These are phyloP conservation scores for Nebria brevicollis DNA, from an alignment of 2,888 invertebrate genomes.

Conservation along the genomic window DNA sequence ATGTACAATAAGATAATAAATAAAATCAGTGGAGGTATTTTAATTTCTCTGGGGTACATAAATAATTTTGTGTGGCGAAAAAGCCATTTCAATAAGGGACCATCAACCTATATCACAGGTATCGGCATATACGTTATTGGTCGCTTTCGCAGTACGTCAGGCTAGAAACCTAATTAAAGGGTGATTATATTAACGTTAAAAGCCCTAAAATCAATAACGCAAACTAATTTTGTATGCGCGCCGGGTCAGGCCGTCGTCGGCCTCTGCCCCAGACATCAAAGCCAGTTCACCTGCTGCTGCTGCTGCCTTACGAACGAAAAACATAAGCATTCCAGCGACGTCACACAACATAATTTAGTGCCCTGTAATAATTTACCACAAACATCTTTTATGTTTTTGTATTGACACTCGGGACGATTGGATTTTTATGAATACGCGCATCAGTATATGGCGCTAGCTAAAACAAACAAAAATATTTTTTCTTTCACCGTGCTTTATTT, in stretches of 20 bases:
- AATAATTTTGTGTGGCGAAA: constrained; percentile 35
- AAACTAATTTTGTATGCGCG: constrained; percentile 39
- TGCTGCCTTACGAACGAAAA: neutral
- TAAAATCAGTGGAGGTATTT: constrained; percentile 30
- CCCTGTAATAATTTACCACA: constrained; percentile 41
- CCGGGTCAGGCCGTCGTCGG: constrained; percentile 19
- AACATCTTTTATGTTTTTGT: constrained; percentile 47
- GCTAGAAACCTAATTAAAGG: constrained; percentile 42
- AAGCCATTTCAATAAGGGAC: constrained; percentile 3
- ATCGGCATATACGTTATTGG: neutral
- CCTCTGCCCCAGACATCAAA: constrained; percentile 31
- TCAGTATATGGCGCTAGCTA: constrained; percentile 23
- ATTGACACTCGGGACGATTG: constrained; percentile 45
- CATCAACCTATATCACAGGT: constrained; percentile 13
- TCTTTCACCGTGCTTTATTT: constrained; percentile 10
- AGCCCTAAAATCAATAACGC: constrained; percentile 46
- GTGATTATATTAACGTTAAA: constrained; percentile 46
- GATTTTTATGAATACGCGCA: constrained; percentile 40
- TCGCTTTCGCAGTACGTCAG: constrained; percentile 26
- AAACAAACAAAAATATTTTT: constrained; percentile 41
- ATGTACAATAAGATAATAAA: constrained; percentile 17
- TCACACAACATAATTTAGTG: constrained; percentile 38
- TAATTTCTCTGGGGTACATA: constrained; percentile 38
- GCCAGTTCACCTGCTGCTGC: constrained; percentile 30
- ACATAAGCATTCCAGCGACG: constrained; percentile 31